Conservation (phyloP, 2,113 vertebrate species). For the Tragelaphus buxtoni region DNA sequence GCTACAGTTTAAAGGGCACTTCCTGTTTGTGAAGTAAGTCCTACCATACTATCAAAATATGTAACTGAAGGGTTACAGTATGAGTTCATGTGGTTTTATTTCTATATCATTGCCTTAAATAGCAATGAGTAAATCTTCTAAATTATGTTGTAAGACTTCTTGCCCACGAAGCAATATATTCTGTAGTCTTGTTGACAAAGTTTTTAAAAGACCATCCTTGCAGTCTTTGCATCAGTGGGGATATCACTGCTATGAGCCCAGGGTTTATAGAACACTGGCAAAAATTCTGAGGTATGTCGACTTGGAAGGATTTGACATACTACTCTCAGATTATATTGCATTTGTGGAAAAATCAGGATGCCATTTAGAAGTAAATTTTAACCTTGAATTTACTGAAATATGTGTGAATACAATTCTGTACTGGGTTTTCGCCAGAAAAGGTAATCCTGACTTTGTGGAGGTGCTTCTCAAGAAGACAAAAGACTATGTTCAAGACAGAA, state of each 20-base stretch:
- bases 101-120: conserved; percentile 21
- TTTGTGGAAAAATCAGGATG: conserved; percentile 71
- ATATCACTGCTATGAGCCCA: conserved; percentile 69
- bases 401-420: conserved; percentile 77
- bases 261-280: conserved; percentile 68
- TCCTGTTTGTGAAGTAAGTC: background rate
- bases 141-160: conserved; percentile 53
- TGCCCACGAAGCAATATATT: conserved; percentile 68
- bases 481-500: conserved; percentile 67
- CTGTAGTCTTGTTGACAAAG: conserved; percentile 69
- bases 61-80: conserved; percentile 41
- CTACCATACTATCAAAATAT: conserved; percentile 35
- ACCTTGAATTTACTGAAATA: conserved; percentile 73
- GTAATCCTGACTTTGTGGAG: conserved; percentile 72
- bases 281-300: conserved; percentile 65
- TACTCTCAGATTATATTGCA: conserved; percentile 71
- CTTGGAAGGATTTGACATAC: conserved; percentile 67
- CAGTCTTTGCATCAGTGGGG: conserved; percentile 67
- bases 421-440: conserved; percentile 73
- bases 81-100: background rate
- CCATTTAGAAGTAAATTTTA: conserved; percentile 52
- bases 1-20: conserved; percentile 6
- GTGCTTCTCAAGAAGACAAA: conserved; percentile 74
- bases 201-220: conserved; percentile 63
- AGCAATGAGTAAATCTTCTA: conserved; percentile 69